phyloP scores from a whole-genome alignment of 2,113 vertebrate species.

The Hippocampus mohnikei region DNA sequence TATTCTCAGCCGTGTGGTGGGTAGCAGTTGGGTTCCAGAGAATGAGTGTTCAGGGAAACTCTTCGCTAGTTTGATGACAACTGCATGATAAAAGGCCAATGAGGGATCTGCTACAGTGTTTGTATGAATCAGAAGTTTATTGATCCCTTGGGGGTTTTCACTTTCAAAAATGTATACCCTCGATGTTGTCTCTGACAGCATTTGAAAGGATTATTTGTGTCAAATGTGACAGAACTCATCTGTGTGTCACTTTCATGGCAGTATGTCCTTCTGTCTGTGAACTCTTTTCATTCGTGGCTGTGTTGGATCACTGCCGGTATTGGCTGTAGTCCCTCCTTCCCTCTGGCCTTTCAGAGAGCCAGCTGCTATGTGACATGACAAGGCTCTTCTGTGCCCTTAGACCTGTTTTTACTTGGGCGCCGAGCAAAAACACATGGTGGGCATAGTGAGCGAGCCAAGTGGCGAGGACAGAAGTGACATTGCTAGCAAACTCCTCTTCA shows the following conservation, averaged over 20 bases:
- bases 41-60: conserved; percentile 21
- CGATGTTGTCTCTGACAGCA: not conserved
- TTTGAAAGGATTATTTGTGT: conserved; percentile 3
- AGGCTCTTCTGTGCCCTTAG: conserved; percentile 48
- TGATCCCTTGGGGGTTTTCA: not conserved
- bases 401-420: conserved; percentile 26
- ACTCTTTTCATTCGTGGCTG: conserved; percentile 34
- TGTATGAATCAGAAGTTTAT: not conserved
- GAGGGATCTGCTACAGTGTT: conserved; percentile 11
- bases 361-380: conserved; percentile 52
- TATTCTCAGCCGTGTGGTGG: conserved; percentile 12
- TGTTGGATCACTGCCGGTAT: conserved; percentile 29
- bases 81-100: not conserved
- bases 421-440: conserved; percentile 38
- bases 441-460: conserved; percentile 42
- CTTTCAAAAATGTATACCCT: not conserved
- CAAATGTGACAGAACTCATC: conserved; percentile 3
- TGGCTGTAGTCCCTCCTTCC: conserved; percentile 11
- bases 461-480: conserved; percentile 29
- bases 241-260: conserved; percentile 16
- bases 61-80: conserved; percentile 11
- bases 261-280: conserved; percentile 14
- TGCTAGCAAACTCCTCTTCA: conserved; percentile 29
- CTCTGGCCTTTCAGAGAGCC: conserved; percentile 29
- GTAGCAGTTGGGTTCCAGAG: conserved; percentile 42